Conservation (phyloP, 2,888 invertebrate genomes). For the Melanchra persicariae region DNA sequence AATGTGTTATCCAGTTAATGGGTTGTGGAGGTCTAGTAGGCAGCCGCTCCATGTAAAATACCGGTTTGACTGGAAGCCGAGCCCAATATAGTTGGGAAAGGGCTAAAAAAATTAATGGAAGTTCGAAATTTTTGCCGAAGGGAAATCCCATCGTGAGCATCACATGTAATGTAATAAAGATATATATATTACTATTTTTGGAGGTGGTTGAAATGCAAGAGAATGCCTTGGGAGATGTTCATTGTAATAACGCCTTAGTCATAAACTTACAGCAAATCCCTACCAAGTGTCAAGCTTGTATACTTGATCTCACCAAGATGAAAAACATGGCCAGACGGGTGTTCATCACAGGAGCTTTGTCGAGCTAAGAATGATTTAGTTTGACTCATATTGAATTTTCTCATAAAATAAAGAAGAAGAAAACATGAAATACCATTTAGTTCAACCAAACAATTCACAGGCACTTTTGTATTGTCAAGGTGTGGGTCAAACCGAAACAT, state of each 20-base stretch:
- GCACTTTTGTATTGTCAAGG: background rate
- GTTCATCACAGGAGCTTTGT: background rate
- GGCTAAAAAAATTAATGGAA: background rate
- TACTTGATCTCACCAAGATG: background rate
- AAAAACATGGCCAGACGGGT: background rate
- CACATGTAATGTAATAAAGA: slow-evolving; percentile 10
- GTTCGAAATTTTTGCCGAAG: background rate
- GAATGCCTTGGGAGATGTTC: background rate
- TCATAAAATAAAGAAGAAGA: background rate
- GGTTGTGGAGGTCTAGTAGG: too few species aligned
- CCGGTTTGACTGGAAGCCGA: too few species aligned
- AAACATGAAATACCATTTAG: background rate
- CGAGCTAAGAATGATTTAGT: background rate
- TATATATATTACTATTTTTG: too few species aligned
- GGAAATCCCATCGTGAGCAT: background rate
- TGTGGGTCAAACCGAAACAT: background rate
- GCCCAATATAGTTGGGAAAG: too few species aligned
- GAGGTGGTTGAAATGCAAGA: background rate
- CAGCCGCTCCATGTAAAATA: too few species aligned
- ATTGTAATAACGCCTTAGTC: background rate
- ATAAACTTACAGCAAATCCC: background rate
- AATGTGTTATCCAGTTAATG: too few species aligned
- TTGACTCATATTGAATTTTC: background rate
- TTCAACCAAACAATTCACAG: background rate
- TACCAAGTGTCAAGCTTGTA: background rate